Evolutionary conservation across 2,888 invertebrate species (phyloP).

Genomic region (Drosophila lacicola): DNA sequence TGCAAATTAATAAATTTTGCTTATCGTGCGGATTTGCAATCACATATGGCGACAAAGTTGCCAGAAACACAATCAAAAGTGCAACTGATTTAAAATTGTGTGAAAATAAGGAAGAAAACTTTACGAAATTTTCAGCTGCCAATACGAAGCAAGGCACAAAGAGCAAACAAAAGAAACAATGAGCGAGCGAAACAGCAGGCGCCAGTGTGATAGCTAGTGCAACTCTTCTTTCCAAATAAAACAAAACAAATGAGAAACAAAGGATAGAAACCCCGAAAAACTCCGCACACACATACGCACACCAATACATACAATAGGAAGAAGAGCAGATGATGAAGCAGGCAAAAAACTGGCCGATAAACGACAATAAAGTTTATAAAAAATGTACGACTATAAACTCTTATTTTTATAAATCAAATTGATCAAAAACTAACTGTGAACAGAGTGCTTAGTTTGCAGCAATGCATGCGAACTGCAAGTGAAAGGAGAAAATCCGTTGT

Average conservation of each 20-base stretch:
- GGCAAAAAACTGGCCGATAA: slow-evolving; percentile 53
- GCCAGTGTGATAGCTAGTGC: slow-evolving; percentile 55
- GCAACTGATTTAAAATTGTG: slow-evolving; percentile 9
- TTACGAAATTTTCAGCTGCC: slow-evolving; percentile 65
- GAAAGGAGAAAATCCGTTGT: slow-evolving; percentile 58
- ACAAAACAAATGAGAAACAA: slow-evolving; percentile 81
- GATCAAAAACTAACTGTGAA: slow-evolving; percentile 22
- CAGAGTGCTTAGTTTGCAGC: slow-evolving; percentile 23
- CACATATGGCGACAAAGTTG: slow-evolving; percentile 3
- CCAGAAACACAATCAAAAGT: not conserved
- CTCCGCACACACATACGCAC: slow-evolving; percentile 65
- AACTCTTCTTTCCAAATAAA: slow-evolving; percentile 78
- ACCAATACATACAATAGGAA: slow-evolving; percentile 70
- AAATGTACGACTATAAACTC: slow-evolving; percentile 42
- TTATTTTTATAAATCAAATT: slow-evolving; percentile 27
- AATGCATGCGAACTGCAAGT: slow-evolving; percentile 47
- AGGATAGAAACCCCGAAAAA: slow-evolving; percentile 80
- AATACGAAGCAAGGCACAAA: slow-evolving; percentile 67
- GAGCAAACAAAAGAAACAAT: slow-evolving; percentile 70
- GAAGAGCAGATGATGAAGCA: slow-evolving; percentile 67
- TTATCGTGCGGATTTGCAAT: slow-evolving; percentile 4
- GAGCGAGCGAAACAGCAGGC: slow-evolving; percentile 61
- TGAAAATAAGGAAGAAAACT: slow-evolving; percentile 36
- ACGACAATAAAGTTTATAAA: slow-evolving; percentile 48
- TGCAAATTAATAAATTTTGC: slow-evolving; percentile 17